Percentiles rank a stretch among this genome's conserved stretches.
phyloP scores from a whole-genome alignment of 2,797 vertebrate species.

The Gastrophryne carolinensis region DNA sequence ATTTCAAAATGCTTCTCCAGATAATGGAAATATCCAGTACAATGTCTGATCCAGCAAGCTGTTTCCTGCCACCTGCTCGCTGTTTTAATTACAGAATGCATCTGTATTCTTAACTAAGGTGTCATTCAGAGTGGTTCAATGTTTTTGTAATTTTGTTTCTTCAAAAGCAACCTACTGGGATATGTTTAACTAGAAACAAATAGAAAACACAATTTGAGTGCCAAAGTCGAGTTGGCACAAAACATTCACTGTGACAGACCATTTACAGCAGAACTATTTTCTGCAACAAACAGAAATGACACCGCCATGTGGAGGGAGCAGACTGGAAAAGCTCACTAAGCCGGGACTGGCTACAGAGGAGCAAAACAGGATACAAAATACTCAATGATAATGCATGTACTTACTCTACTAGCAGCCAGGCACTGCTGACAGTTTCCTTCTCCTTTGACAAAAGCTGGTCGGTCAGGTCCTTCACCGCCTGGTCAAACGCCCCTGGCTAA shows the following conservation, averaged over 20 bases:
- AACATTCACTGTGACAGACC: conserved; percentile 13
- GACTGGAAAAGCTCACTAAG: not conserved
- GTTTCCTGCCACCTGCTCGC: conserved; percentile 49
- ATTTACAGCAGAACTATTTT: conserved; percentile 12
- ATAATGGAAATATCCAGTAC: not conserved
- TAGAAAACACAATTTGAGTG: conserved; percentile 34
- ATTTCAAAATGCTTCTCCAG: not conserved
- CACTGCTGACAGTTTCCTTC: conserved; percentile 68
- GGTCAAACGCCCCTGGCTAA: conserved; percentile 77
- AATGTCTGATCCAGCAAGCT: conserved; percentile 32
- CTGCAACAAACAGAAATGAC: conserved; percentile 5
- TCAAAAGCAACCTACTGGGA: conserved; percentile 34
- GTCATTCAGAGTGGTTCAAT: conserved; percentile 28
- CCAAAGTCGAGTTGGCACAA: conserved; percentile 36
- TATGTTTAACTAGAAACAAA: conserved; percentile 49
- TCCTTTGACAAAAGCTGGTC: conserved; percentile 59
- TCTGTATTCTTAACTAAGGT: conserved; percentile 31
- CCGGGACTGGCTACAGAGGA: not conserved
- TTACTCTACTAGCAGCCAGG: conserved; percentile 82
- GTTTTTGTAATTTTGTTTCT: conserved; percentile 48
- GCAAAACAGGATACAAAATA: not conserved
- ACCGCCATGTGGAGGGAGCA: not conserved
- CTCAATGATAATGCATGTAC: conserved; percentile 38
- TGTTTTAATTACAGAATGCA: conserved; percentile 39
- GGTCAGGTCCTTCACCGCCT: conserved; percentile 75